Evolutionary conservation across 2,113 vertebrate species (phyloP).

Genomic region (Epinephelus cyanopodus): DNA sequence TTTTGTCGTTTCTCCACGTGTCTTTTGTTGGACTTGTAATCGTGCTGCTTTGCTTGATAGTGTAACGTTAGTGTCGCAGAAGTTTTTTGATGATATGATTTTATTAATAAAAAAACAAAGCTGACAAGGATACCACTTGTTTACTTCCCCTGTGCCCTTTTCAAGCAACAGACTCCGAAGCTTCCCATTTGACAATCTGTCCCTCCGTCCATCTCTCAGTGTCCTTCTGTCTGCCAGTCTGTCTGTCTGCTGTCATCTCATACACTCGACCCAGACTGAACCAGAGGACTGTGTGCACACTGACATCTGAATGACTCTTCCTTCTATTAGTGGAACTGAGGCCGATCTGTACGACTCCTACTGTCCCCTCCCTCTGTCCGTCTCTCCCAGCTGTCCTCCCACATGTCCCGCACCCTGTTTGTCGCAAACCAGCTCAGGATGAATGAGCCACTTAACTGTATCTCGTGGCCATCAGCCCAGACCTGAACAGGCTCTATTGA

Average conservation of each 20-base stretch:
- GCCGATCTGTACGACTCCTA: slow-evolving; percentile 9
- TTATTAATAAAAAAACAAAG: neutral
- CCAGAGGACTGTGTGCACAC: neutral
- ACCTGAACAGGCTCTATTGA: neutral
- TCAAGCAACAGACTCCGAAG: too few relatives aligned
- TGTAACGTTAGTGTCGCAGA: neutral
- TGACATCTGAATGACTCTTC: slow-evolving; percentile 12
- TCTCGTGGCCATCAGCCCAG: slow-evolving; percentile 18
- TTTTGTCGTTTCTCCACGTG: neutral
- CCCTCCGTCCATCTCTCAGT: neutral
- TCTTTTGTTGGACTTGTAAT: neutral
- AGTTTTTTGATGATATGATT: too few relatives aligned
- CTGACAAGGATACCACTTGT: neutral
- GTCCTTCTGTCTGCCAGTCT: neutral
- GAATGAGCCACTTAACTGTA: slow-evolving; percentile 46
- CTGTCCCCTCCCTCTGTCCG: neutral
- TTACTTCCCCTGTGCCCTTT: too few relatives aligned
- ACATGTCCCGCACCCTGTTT: slow-evolving; percentile 27
- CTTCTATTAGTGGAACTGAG: neutral
- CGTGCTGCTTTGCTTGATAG: too few relatives aligned
- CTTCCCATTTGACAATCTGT: neutral
- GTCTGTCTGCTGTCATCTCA: neutral
- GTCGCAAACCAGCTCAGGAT: slow-evolving; percentile 34
- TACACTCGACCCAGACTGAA: slow-evolving; percentile 1
- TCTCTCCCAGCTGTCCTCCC: slow-evolving; percentile 42